These are phyloP conservation scores for Okapia johnstoni DNA, from an alignment of 2,113 vertebrate species.

Conservation along the genomic window DNA sequence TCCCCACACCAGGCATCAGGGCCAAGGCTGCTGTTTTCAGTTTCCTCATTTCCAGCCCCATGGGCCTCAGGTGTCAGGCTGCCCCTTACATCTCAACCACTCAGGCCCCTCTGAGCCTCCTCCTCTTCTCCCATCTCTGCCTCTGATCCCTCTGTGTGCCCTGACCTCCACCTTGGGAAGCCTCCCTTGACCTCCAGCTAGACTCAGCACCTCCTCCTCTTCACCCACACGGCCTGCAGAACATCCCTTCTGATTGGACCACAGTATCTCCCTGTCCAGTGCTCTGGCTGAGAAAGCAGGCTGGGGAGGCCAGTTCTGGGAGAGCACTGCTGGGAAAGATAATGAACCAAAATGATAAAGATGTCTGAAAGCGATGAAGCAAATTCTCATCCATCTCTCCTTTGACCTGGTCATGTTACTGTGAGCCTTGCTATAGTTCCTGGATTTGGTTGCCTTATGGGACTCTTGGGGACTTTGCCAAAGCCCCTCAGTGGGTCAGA, in stretches of 20 bases:
- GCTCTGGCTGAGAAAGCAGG: background rate
- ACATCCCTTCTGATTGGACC: background rate
- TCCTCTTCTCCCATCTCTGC: background rate
- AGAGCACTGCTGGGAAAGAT: background rate
- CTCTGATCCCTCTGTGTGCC: no score
- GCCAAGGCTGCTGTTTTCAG: background rate
- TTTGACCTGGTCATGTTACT: background rate
- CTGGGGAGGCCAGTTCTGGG: background rate
- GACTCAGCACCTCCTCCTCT: background rate
- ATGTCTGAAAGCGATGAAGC: background rate
- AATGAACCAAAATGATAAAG: background rate
- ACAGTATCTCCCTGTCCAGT: background rate
- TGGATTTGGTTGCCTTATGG: background rate
- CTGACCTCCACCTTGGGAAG: background rate
- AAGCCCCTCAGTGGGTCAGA: background rate
- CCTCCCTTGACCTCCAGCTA: background rate
- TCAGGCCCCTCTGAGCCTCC: background rate
- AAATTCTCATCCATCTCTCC: background rate
- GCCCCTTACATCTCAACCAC: rapidly evolving
- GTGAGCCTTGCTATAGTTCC: background rate
- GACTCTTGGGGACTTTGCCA: background rate
- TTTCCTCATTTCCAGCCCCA: background rate
- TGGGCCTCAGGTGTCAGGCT: background rate
- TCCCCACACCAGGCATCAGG: background rate
- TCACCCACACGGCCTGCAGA: background rate